phyloP scores from a whole-genome alignment of 2,113 vertebrate genomes.

The Rhombomys opimus region DNA sequence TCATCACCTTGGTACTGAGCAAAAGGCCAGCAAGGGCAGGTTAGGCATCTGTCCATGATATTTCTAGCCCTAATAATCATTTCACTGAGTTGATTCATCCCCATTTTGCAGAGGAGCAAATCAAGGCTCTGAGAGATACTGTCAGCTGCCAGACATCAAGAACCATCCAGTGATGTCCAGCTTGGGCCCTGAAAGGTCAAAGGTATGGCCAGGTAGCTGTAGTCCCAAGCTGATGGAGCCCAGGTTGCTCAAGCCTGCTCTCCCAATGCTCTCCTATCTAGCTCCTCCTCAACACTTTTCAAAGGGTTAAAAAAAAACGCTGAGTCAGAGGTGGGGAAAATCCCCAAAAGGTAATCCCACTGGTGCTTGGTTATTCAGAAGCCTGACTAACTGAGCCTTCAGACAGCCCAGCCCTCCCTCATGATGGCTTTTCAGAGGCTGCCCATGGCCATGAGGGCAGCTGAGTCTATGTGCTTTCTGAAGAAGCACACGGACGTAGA shows the following conservation, averaged over 20 bases:
- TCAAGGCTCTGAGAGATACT: neutral
- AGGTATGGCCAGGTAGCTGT: accelerated
- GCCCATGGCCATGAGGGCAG: accelerated
- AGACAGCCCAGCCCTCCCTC: accelerated
- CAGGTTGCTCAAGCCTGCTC: neutral
- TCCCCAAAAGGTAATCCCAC: neutral
- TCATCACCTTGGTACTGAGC: too few species aligned
- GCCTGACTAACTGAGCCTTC: neutral
- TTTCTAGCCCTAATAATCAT: neutral
- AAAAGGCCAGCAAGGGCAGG: neutral
- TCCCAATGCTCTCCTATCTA: accelerated
- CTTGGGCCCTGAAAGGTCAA: neutral
- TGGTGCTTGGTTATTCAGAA: neutral
- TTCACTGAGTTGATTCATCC: neutral
- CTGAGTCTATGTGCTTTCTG: accelerated
- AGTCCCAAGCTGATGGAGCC: neutral
- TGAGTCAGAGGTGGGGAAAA: neutral
- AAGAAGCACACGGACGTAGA: accelerated
- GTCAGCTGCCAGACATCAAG: accelerated
- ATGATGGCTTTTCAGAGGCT: accelerated
- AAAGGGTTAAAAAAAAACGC: neutral
- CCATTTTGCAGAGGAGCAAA: neutral
- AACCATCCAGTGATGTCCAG: neutral
- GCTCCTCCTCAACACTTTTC: neutral
- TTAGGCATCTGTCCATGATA: accelerated